phyloP scores from a whole-genome alignment of 2,797 vertebrate genomes.

The Synanceia verrucosa region DNA sequence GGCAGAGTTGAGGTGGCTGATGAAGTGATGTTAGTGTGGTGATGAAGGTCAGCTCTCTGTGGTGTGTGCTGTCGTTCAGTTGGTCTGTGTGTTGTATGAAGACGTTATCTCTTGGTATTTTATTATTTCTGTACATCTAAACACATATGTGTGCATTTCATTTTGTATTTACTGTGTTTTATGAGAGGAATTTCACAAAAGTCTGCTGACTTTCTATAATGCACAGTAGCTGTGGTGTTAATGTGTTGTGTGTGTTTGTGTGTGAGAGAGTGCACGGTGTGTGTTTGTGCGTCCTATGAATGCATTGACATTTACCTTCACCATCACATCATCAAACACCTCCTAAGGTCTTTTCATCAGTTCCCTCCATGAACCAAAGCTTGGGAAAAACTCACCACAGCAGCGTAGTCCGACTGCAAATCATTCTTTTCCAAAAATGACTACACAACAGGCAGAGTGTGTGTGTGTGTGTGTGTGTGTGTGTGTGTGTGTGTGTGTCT shows the following conservation, averaged over 20 bases:
- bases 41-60: too few relatives aligned
- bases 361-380: constrained; percentile 49
- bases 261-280: neutral
- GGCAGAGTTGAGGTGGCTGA: constrained; percentile 18
- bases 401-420: constrained; percentile 5
- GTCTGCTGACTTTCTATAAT: neutral
- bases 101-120: too few relatives aligned
- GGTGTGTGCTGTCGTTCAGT: too few relatives aligned
- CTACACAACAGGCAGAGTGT: constrained; percentile 31
- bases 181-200: neutral
- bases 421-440: constrained; percentile 36
- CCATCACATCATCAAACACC: constrained; percentile 75
- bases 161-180: neutral
- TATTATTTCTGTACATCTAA: too few relatives aligned
- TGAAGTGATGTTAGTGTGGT: constrained; percentile 42
- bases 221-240: neutral
- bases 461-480: constrained; percentile 27
- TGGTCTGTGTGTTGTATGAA: too few relatives aligned
- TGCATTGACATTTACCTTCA: constrained; percentile 93
- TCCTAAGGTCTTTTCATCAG: constrained; percentile 84
- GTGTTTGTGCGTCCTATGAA: constrained; percentile 77
- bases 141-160: too few relatives aligned
- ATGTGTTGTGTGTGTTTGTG: constrained; percentile 26
- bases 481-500: constrained; percentile 32
- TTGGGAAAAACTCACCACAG: constrained; percentile 39